Evolutionary conservation across 1,140 invertebrate genomes (phyloP).

Genomic region (Harpegnathos saltator): DNA sequence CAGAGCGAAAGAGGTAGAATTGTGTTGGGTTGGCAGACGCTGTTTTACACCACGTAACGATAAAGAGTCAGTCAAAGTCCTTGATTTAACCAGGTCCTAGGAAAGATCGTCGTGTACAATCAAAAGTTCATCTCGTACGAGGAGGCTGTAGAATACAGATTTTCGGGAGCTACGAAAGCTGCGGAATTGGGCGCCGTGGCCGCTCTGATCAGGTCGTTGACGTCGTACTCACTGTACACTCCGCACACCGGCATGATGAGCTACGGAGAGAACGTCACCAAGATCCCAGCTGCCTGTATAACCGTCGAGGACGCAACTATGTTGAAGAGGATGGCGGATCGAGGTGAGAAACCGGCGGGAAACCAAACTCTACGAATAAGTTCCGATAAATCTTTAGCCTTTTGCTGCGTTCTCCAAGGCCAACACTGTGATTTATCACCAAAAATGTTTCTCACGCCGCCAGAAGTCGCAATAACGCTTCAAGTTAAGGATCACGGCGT

Average conservation of each 20-base stretch:
- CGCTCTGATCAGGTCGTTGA: slow-evolving; percentile 90
- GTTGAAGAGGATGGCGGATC: slow-evolving; percentile 88
- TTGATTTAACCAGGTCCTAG: slow-evolving; percentile 83
- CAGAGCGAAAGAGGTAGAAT: slow-evolving; percentile 83
- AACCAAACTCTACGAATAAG: too few relatives aligned
- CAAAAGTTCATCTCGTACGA: slow-evolving; percentile 89
- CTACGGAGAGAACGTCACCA: slow-evolving; percentile 87
- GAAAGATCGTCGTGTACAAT: slow-evolving; percentile 93
- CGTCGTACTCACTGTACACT: slow-evolving; percentile 91
- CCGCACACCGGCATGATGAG: slow-evolving; percentile 90
- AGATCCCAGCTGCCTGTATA: slow-evolving; percentile 93
- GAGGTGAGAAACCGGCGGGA: slow-evolving; percentile 85
- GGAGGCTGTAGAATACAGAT: slow-evolving; percentile 88
- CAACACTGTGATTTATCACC: too few relatives aligned
- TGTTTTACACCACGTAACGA: background rate
- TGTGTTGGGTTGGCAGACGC: background rate
- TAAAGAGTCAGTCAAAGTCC: background rate
- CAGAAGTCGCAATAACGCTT: too few relatives aligned
- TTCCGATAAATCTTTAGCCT: too few relatives aligned
- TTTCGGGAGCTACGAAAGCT: slow-evolving; percentile 87
- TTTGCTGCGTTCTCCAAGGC: too few relatives aligned
- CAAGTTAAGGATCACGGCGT: too few relatives aligned
- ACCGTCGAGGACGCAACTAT: slow-evolving; percentile 93
- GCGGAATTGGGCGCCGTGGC: slow-evolving; percentile 91
- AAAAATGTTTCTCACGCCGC: too few relatives aligned